These are phyloP conservation scores for Antennarius maculatus DNA, from an alignment of 2,797 vertebrate genomes.

Conservation along the genomic window DNA sequence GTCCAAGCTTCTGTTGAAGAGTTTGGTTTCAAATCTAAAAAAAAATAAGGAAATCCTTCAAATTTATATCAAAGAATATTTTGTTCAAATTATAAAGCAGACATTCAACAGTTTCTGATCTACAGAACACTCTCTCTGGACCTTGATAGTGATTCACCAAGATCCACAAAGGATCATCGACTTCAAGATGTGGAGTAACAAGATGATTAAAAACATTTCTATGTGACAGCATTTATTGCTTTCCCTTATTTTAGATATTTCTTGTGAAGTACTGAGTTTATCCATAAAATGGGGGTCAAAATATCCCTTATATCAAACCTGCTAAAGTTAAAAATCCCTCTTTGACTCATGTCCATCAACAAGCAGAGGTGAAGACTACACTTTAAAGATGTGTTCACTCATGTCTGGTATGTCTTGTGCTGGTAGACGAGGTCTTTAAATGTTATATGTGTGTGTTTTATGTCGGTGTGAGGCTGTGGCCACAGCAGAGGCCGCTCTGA, in stretches of 20 bases:
- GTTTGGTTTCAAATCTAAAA: no score
- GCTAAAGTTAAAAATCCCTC: neutral
- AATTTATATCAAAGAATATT: no score
- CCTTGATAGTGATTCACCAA: no score
- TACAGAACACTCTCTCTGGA: no score
- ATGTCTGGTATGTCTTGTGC: neutral
- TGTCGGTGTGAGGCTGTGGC: constrained; percentile 18
- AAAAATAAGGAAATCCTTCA: no score
- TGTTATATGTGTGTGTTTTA: neutral
- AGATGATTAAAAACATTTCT: neutral
- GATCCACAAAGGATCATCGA: no score
- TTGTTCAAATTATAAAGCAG: no score
- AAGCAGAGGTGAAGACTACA: neutral
- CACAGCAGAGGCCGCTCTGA: constrained; percentile 44
- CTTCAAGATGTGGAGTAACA: neutral
- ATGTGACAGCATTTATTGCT: no score
- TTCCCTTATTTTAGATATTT: neutral
- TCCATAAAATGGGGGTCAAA: no score
- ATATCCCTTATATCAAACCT: neutral
- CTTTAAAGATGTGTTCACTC: neutral
- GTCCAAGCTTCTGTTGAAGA: no score
- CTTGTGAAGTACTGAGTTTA: neutral
- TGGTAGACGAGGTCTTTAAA: neutral
- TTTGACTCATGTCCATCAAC: neutral
- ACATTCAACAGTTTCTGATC: no score